Base-by-base conservation (phyloP, 2,797 vertebrate genomes). In the Chromobotia macracanthus region DNA sequence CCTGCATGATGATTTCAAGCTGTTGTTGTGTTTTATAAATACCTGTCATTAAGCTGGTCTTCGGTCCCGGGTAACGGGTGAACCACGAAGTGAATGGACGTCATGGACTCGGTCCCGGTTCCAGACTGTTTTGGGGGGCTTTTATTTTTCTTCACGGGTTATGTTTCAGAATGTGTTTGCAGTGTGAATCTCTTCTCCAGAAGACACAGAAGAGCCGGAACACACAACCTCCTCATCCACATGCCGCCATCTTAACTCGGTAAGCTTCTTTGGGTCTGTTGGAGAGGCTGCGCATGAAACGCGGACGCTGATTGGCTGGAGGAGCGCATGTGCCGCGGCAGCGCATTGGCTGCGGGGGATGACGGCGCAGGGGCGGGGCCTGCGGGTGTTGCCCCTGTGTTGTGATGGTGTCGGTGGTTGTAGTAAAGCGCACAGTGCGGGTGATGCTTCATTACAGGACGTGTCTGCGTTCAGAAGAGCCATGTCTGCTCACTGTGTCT, bases 21-120 rank as follows among this genome's bases (percentile, higher is more conserved):
- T 65, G 50, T 61, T 84, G 53, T 28, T 80, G 23, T 86, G 89
- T 88, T 83, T 88, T 84, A 80, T 93, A 81, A 90, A 93, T 96
- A 97, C 97, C 97, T 96, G 94, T 98, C 97, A 95, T 98, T 97
- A 91, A 98, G 96, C 95, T 98, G 97, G 89, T 98, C 97, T 94
- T 97, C 96, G 87, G 95, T 97, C 92, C 96, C 96, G 88, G 96
- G 96, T 90, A 98, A 92, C 92, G 97, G 97, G 93, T 98, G 97
- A 88, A 98, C 97, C 91, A 98, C 97, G 92, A 98, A 98, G 94
- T 98, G 97, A 90, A 98, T 97, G 90, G 97, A 98, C 92, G 96
- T 98, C 96, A 98, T 98, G 91, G 84, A 90, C 84, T 86, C 88
- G 87, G 77, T 92, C 92, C 91, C 79, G 88, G 88, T 87, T 84